A percentile compares a stretch with the other conserved stretches of the same genome.
These are phyloP conservation scores for Lochmaea crataegi DNA, from an alignment of 2,888 invertebrate genomes.

Conservation along the genomic window DNA sequence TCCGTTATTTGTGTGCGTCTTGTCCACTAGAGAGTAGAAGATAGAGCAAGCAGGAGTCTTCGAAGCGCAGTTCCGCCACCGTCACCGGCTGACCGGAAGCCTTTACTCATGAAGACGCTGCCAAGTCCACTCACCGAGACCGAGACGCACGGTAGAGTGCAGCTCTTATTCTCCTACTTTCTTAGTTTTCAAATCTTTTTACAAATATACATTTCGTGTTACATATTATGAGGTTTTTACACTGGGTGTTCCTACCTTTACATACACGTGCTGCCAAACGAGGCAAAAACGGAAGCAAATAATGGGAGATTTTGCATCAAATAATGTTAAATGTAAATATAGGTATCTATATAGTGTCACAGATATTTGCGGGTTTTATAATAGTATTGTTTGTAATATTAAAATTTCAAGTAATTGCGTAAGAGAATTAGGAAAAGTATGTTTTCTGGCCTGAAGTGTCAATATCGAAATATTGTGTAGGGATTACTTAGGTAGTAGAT, in stretches of 20 bases:
- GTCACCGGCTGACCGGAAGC: slow-evolving; percentile 42
- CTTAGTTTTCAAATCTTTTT: slow-evolving; percentile 32
- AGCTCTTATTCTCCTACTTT: slow-evolving; percentile 34
- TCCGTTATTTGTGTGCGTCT: slow-evolving; percentile 7
- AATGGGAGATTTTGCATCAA: background rate
- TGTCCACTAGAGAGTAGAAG: slow-evolving; percentile 40
- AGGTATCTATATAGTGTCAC: background rate
- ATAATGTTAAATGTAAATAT: background rate
- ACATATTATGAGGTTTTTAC: slow-evolving; percentile 17
- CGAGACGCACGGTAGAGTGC: slow-evolving; percentile 37
- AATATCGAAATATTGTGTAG: no score
- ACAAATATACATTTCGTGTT: background rate
- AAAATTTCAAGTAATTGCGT: no score
- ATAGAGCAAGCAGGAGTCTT: slow-evolving; percentile 33
- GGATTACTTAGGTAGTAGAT: no score
- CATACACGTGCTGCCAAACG: background rate
- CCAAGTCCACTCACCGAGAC: slow-evolving; percentile 42
- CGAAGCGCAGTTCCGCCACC: slow-evolving; percentile 42
- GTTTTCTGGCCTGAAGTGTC: no score
- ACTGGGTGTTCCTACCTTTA: background rate
- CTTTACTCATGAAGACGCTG: slow-evolving; percentile 40
- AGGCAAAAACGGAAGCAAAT: background rate
- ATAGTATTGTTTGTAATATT: no score
- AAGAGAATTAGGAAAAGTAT: no score
- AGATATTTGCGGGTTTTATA: no score